These are phyloP conservation scores for Eristalis tenax DNA, from an alignment of 2,888 invertebrate genomes.

Conservation along the genomic window DNA sequence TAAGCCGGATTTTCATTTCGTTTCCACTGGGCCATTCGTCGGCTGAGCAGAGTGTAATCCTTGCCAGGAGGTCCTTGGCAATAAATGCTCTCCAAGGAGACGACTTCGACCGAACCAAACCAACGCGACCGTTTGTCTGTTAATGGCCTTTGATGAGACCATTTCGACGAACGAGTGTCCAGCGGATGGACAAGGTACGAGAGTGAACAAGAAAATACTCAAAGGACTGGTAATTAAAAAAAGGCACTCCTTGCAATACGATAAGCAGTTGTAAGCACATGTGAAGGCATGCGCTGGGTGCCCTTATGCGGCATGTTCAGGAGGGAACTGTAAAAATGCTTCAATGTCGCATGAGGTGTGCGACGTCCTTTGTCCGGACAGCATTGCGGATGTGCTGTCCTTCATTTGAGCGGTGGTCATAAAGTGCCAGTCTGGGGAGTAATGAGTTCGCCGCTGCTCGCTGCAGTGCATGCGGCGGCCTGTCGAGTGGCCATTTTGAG, in stretches of 20 bases:
- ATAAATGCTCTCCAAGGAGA: background rate
- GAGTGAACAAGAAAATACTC: background rate
- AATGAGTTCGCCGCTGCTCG: too few relatives aligned
- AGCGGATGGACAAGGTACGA: background rate
- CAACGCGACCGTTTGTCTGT: background rate
- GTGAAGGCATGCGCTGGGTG: background rate
- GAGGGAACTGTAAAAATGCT: background rate
- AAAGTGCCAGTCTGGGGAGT: too few relatives aligned
- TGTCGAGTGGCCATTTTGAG: too few relatives aligned
- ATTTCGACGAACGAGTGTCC: background rate
- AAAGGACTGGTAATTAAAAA: background rate
- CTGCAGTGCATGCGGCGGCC: too few relatives aligned
- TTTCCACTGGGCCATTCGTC: background rate
- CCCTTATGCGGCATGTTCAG: background rate
- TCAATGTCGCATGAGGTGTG: background rate
- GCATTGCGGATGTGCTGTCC: background rate
- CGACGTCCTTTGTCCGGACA: background rate
- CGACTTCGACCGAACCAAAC: background rate
- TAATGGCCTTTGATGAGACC: background rate
- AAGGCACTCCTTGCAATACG: background rate
- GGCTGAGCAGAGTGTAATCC: constrained; percentile 39
- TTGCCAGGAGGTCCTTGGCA: constrained; percentile 25
- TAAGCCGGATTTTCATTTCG: constrained; percentile 55
- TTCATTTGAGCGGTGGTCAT: background rate
- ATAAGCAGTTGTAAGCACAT: background rate